phyloP scores from a whole-genome alignment of 2,113 vertebrate species.

The Electrona antarctica region DNA sequence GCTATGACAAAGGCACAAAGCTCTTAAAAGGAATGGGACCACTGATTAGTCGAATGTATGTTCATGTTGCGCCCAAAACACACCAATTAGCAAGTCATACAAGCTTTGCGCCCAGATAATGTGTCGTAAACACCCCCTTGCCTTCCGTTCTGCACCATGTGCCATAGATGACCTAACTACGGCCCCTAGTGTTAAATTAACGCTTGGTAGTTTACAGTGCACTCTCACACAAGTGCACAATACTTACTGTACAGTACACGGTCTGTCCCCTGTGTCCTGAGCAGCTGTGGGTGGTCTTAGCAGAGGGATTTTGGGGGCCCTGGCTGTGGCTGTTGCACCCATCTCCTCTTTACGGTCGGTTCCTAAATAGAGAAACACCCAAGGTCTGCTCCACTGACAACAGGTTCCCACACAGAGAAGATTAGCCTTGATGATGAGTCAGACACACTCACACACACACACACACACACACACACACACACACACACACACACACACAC shows the following conservation, averaged over 20 bases:
- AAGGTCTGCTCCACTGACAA: not conserved
- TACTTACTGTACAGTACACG: not conserved
- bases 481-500: not conserved
- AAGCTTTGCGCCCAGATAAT: too few relatives aligned
- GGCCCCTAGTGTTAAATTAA: not conserved
- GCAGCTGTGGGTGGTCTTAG: conserved; percentile 67
- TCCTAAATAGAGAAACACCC: conserved; percentile 54
- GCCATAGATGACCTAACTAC: not conserved
- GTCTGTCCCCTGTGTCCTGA: conserved; percentile 58
- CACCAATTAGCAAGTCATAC: too few relatives aligned
- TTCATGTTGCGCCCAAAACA: too few relatives aligned
- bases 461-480: not conserved
- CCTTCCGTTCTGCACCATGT: too few relatives aligned
- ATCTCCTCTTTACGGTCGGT: conserved; percentile 19
- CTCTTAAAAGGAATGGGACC: too few relatives aligned
- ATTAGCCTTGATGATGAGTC: conserved; percentile 53
- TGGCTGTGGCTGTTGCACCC: conserved; percentile 9
- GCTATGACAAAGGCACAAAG: too few relatives aligned
- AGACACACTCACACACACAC: conserved; percentile 18
- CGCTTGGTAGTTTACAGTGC: not conserved
- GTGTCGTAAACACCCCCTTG: too few relatives aligned
- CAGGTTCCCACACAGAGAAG: conserved; percentile 14
- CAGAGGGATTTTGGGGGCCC: conserved; percentile 55
- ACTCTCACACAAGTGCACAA: not conserved
- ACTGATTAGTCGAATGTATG: too few relatives aligned